phyloP scores from a whole-genome alignment of 23 tunicate genomes.

The Corella eumyota region DNA sequence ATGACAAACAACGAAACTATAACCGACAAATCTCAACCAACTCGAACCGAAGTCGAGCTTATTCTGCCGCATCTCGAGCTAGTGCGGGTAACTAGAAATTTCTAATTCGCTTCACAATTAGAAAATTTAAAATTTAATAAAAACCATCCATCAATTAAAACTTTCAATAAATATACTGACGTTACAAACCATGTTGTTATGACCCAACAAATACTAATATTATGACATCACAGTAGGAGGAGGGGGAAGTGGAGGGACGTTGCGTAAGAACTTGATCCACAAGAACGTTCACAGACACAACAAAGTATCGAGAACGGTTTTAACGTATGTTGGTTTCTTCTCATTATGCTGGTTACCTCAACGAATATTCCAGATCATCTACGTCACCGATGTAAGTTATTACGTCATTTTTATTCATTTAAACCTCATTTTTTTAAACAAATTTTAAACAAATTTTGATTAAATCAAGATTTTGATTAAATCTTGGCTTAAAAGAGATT shows the following conservation, averaged over 20 bases:
- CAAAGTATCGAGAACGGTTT: constrained; percentile 61
- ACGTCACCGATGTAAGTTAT: constrained; percentile 51
- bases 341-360: constrained; percentile 95
- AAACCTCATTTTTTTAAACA: too few relatives aligned
- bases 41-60: constrained; percentile 35
- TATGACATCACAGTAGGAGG: too few relatives aligned
- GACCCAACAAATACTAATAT: too few relatives aligned
- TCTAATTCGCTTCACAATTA: too few relatives aligned
- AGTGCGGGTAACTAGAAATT: constrained; percentile 22
- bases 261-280: constrained; percentile 43
- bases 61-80: constrained; percentile 49
- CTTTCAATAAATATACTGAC: too few relatives aligned
- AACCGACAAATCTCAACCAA: constrained; percentile 27
- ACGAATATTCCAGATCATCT: constrained; percentile 33
- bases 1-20: constrained; percentile 4
- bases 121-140: too few relatives aligned
- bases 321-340: constrained; percentile 57
- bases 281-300: constrained; percentile 70
- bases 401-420: too few relatives aligned
- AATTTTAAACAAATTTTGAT: too few relatives aligned
- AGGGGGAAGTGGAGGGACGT: not conserved
- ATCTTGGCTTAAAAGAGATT: too few relatives aligned
- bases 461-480: too few relatives aligned
- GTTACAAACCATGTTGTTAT: too few relatives aligned
- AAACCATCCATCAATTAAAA: too few relatives aligned